Conservation (phyloP, 2,113 vertebrate genomes). For the Callipepla squamata region DNA sequence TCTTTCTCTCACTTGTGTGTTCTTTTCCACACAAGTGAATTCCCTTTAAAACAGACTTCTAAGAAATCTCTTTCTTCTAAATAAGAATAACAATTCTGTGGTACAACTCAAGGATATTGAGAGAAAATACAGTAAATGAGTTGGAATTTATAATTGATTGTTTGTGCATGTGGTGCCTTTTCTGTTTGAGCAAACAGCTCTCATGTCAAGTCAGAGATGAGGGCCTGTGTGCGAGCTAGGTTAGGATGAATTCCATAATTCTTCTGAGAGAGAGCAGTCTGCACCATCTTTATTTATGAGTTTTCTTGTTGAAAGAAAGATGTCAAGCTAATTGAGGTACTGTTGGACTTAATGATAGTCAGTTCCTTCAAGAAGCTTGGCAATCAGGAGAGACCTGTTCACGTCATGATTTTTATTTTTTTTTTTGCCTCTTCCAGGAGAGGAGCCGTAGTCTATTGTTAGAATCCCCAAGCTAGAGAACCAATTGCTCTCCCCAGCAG, state of each 20-base stretch:
- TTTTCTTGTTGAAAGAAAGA: neutral
- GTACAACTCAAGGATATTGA: neutral
- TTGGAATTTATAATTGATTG: neutral
- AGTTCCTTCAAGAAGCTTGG: neutral
- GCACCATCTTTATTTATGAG: neutral
- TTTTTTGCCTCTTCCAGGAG: neutral
- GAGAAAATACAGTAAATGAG: neutral
- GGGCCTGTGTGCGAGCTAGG: neutral
- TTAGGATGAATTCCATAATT: neutral
- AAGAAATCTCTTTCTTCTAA: neutral
- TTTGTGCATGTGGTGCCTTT: neutral
- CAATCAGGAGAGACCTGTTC: neutral
- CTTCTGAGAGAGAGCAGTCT: neutral
- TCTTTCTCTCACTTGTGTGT: neutral
- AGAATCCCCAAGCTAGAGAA: neutral
- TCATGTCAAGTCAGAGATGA: neutral
- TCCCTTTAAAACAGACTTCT: neutral
- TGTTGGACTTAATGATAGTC: neutral
- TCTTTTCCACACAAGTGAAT: neutral
- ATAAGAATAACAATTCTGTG: neutral
- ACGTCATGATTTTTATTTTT: rapidly evolving
- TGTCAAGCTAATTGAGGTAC: neutral
- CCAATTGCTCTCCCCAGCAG: neutral
- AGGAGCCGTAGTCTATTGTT: neutral
- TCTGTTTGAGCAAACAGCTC: neutral